Percentiles rank a stretch among this genome's conserved stretches.
Evolutionary conservation across 2,113 vertebrate genomes (phyloP).

Genomic region (Percopsis transmontana): DNA sequence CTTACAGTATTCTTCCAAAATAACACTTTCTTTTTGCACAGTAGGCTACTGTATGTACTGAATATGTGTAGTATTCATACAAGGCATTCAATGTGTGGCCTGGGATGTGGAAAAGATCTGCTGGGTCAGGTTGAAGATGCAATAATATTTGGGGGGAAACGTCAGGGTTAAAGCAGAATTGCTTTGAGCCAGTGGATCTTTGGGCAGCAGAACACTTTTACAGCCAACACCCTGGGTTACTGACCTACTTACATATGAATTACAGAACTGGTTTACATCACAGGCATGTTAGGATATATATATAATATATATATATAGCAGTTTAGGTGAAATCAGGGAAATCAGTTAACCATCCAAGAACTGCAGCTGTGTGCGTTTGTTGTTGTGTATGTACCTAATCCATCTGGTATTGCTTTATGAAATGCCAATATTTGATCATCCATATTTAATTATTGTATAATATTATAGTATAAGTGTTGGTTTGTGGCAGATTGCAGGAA

Average conservation of each 20-base stretch:
- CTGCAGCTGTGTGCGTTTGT: background rate
- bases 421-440: background rate
- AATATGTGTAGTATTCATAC: background rate
- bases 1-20: too few relatives aligned
- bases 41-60: too few relatives aligned
- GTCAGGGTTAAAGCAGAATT: conserved; percentile 53
- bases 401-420: background rate
- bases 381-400: background rate
- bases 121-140: conserved; percentile 30
- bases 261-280: conserved; percentile 50
- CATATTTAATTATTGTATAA: background rate
- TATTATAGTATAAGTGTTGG: background rate
- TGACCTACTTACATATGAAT: conserved; percentile 77
- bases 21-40: too few relatives aligned
- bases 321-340: conserved; percentile 39
- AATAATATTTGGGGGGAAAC: conserved; percentile 29
- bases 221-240: conserved; percentile 43
- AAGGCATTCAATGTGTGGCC: conserved; percentile 17
- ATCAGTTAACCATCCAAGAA: conserved; percentile 20
- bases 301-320: background rate
- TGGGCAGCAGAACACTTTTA: conserved; percentile 58
- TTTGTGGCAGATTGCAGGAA: background rate
- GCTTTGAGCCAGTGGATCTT: conserved; percentile 56
- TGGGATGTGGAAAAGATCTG: conserved; percentile 4
- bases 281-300: conserved; percentile 59